Conservation (phyloP, 2,113 vertebrate genomes). For the Scomber scombrus region DNA sequence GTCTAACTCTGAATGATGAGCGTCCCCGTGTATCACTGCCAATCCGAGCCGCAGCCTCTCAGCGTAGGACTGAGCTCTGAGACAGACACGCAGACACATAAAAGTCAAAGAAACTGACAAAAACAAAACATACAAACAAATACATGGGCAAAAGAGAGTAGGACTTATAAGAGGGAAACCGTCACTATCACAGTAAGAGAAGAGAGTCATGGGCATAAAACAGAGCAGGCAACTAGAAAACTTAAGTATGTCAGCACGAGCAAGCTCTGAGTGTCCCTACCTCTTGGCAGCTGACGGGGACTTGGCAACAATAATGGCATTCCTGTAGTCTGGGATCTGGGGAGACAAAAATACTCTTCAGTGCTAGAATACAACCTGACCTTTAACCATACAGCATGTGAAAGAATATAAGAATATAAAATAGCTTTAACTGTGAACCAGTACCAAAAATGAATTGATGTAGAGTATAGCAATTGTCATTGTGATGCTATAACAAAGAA, state of each 20-base stretch:
- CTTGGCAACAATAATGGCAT: slow-evolving; percentile 97
- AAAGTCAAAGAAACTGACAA: slow-evolving; percentile 29
- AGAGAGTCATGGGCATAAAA: neutral
- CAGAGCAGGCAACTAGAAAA: neutral
- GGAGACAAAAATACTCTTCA: slow-evolving; percentile 5
- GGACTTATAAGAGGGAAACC: neutral
- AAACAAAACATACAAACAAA: neutral
- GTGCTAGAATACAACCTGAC: neutral
- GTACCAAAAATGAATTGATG: neutral
- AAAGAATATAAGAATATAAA: neutral
- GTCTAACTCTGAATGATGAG: slow-evolving; percentile 93
- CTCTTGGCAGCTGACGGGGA: slow-evolving; percentile 97
- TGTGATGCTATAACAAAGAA: neutral
- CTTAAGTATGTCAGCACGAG: neutral
- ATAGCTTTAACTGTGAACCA: neutral
- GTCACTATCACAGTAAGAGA: neutral
- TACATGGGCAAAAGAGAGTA: neutral
- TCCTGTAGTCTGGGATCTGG: slow-evolving; percentile 97
- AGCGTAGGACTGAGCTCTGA: slow-evolving; percentile 95
- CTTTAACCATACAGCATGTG: neutral
- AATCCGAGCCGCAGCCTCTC: slow-evolving; percentile 95
- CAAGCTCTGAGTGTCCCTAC: slow-evolving; percentile 74
- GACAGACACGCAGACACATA: slow-evolving; percentile 31
- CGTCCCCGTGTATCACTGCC: slow-evolving; percentile 96
- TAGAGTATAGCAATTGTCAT: neutral